Conservation (phyloP, 2,888 invertebrate genomes). For the Lutraria lutraria region DNA sequence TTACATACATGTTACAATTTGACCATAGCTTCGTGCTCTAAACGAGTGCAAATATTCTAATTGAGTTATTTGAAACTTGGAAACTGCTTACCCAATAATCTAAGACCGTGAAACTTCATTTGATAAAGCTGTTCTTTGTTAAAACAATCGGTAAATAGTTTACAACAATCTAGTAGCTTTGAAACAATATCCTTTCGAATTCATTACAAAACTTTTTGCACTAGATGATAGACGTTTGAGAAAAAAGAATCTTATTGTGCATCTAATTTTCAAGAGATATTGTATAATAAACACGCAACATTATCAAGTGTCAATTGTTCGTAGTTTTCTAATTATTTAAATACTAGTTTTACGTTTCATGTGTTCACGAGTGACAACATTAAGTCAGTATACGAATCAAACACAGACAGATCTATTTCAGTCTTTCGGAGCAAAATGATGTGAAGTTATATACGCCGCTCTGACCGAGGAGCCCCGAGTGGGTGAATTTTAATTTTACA, state of each 20-base stretch:
- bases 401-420: too few relatives aligned
- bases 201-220: too few relatives aligned
- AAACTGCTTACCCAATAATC: not conserved
- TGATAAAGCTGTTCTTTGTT: not conserved
- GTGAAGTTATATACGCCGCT: too few relatives aligned
- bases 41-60: slow-evolving; percentile 15
- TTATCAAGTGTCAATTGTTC: not conserved
- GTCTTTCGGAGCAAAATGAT: too few relatives aligned
- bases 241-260: too few relatives aligned
- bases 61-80: not conserved
- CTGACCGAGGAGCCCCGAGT: too few relatives aligned
- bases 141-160: not conserved
- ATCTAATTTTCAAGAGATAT: too few relatives aligned
- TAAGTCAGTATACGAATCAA: not conserved
- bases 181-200: too few relatives aligned
- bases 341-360: not conserved
- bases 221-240: too few relatives aligned
- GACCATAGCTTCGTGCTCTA: not conserved
- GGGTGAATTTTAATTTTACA: too few relatives aligned
- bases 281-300: not conserved
- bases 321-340: not conserved
- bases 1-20: not conserved
- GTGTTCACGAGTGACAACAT: not conserved
- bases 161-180: not conserved
- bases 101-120: not conserved